phyloP scores from a whole-genome alignment of 2,113 vertebrate genomes.

The Pachypanchax playfairii region DNA sequence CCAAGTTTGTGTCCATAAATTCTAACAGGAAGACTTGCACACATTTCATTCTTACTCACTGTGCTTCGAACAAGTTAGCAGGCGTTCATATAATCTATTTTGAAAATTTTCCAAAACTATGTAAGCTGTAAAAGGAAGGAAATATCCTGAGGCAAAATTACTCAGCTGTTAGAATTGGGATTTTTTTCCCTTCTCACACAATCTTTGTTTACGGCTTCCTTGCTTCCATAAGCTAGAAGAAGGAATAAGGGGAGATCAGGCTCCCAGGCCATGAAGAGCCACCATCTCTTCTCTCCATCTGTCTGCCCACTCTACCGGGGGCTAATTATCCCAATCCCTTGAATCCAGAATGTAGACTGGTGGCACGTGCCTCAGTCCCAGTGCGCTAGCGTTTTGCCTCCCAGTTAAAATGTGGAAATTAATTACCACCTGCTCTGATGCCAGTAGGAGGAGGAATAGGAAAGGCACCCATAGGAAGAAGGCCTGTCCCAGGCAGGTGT shows the following conservation, averaged over 20 bases:
- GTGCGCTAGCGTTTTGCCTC: conserved; percentile 78
- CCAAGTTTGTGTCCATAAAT: conserved; percentile 33
- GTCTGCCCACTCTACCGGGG: conserved; percentile 79
- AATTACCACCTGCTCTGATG: conserved; percentile 80
- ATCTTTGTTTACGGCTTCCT: conserved; percentile 66
- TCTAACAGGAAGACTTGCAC: background rate
- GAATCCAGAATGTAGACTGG: conserved; percentile 77
- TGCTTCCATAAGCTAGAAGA: conserved; percentile 43
- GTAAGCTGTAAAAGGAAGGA: conserved; percentile 22
- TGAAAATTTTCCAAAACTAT: conserved; percentile 36
- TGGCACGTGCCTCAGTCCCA: conserved; percentile 74
- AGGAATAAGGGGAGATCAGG: conserved; percentile 60
- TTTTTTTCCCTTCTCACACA: conserved; percentile 32
- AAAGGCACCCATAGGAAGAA: conserved; percentile 55
- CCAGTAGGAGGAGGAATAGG: conserved; percentile 71
- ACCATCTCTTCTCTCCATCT: conserved; percentile 80
- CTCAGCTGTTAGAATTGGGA: conserved; percentile 44
- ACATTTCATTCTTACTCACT: background rate
- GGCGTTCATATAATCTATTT: conserved; percentile 9
- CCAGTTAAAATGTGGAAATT: conserved; percentile 84
- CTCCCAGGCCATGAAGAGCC: conserved; percentile 62
- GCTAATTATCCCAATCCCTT: conserved; percentile 85
- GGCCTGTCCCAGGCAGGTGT: conserved; percentile 65
- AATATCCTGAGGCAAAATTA: conserved; percentile 51
- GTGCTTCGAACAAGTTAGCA: conserved; percentile 24